These are phyloP conservation scores for Sebastolobus altivelis DNA, from an alignment of 2,797 vertebrate genomes.

Conservation along the genomic window DNA sequence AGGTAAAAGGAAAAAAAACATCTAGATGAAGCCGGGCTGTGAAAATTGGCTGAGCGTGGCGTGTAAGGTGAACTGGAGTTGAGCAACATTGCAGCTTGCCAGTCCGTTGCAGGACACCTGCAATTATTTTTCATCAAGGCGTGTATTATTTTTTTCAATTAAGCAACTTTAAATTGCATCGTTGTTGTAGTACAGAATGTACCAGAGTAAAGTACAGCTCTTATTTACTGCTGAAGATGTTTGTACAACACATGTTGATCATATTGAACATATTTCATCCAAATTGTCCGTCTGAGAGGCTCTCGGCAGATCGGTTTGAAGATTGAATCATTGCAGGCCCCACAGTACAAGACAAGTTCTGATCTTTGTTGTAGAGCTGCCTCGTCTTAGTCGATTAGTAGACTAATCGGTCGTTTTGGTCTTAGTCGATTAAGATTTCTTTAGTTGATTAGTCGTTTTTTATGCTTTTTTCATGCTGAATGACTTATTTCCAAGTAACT, in stretches of 20 bases:
- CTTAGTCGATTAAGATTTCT: no score
- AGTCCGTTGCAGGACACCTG: constrained; percentile 1
- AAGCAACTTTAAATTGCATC: neutral
- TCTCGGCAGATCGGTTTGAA: neutral
- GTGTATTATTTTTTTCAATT: neutral
- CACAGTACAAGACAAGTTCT: neutral
- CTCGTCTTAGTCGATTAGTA: no score
- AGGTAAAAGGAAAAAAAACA: neutral
- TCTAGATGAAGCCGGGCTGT: neutral
- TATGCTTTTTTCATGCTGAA: no score
- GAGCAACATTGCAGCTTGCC: neutral
- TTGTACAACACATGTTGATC: neutral
- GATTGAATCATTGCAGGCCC: neutral
- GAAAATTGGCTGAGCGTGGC: neutral
- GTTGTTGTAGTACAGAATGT: neutral
- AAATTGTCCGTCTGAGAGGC: neutral
- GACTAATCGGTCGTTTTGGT: no score
- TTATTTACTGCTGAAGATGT: neutral
- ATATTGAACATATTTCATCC: neutral
- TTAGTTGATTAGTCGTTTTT: no score
- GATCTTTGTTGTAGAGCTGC: neutral
- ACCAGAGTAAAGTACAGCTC: neutral
- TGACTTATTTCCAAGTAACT: no score
- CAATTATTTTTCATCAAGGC: neutral
- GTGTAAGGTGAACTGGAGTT: neutral